Base-by-base conservation (phyloP, 53 echinoderm and acorn worm species). In the Echinarachnius parma region DNA sequence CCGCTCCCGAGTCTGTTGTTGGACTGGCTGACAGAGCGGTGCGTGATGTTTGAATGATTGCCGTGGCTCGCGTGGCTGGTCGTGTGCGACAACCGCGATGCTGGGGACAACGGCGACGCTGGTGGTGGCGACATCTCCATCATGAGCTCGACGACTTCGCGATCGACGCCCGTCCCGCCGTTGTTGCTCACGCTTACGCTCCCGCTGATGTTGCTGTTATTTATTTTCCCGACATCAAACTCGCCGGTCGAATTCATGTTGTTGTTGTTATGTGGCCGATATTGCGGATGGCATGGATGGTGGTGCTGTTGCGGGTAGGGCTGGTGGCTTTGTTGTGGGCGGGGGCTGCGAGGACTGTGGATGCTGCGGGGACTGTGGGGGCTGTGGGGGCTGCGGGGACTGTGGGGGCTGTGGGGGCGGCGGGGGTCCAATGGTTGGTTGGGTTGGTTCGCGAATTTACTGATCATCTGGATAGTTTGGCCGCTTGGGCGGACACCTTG, bases 91-190 rank as follows among this genome's bases (percentile, higher is more conserved):
- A 21, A 26, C 37, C 56, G 74, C 31, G 50, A 50, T 4, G 35
- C 32, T 22, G 30, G 50, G 5, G 69, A 69, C 33, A 52, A 50
- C 3, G 74, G 57, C 39, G 57, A 56, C 3, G 74, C 21, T 29
- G 74, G 57, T 3, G 74, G 56, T 15, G 46, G 57, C 52, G 52
- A 20, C 4, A 50, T 4, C 74, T 72, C 74, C 74, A 72, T 72
- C 74, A 72, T 72, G 57, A 72, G 74, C 26, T 72, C 74, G 44
- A 72, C 57, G 74, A 56, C 74, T 4, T 65, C 18, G 53, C 69
- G 31, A 31, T n/a, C 20, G 53, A 50, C 32, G 29, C 9, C 29
- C 3, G 14, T 48, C n/a, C n/a, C n/a, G 24, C 42, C 26, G 21
- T 53, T 19, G 39, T 27, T 56, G 42, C 35, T 54, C 36, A 56